phyloP scores from a whole-genome alignment of 1,140 invertebrate genomes.

The Bombus soroeensis region DNA sequence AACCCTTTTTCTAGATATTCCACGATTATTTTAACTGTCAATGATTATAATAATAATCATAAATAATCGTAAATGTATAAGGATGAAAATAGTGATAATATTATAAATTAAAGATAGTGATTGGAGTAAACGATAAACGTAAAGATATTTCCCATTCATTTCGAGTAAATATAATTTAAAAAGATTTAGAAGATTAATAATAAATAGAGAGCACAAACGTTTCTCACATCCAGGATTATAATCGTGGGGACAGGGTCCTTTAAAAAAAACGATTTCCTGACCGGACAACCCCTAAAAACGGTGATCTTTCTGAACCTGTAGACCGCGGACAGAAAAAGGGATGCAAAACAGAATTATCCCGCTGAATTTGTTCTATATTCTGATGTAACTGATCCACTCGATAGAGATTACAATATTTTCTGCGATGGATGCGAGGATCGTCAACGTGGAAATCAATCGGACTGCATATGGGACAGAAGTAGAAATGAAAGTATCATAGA shows the following conservation, averaged over 20 bases:
- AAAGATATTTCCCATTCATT: not conserved
- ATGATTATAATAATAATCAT: not conserved
- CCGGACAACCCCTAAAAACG: constrained; percentile 19
- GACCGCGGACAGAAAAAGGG: constrained; percentile 51
- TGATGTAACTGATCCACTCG: not conserved
- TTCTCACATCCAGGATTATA: constrained; percentile 47
- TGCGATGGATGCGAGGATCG: constrained; percentile 10
- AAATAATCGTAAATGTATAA: not conserved
- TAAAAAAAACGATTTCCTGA: constrained; percentile 31
- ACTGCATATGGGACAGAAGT: not conserved
- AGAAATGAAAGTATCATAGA: constrained; percentile 22
- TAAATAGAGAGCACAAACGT: constrained; percentile 25
- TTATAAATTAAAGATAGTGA: not conserved
- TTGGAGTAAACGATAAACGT: not conserved
- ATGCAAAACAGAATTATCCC: constrained; percentile 58
- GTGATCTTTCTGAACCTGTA: constrained; percentile 61
- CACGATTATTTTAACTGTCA: not conserved
- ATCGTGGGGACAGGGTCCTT: constrained; percentile 35
- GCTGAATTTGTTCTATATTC: constrained; percentile 48
- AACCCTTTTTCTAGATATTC: not conserved
- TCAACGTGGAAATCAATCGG: not conserved
- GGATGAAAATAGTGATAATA: not conserved
- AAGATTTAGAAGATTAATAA: not conserved
- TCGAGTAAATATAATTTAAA: not conserved
- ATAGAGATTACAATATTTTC: constrained; percentile 1